Base-by-base conservation (phyloP, 2,113 vertebrate species). In the Trogon melanurus region DNA sequence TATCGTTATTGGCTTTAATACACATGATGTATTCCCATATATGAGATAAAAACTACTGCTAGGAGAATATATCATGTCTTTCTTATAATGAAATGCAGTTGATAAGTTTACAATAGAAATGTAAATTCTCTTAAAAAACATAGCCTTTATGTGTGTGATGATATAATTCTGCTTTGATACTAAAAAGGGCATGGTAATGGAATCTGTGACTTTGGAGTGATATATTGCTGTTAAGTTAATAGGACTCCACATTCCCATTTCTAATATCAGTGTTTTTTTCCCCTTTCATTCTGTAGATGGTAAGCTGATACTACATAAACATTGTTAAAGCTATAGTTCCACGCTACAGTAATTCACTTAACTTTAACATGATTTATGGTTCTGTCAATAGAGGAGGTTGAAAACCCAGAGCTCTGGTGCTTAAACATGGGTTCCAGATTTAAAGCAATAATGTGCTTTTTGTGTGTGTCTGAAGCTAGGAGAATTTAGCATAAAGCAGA, bases 261-360 rank as follows among this genome's bases (percentile, higher is more conserved):
- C 72, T 71, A 97, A 93, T 96, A 96, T 96, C 97, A 87, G 88
- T 70, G 96, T 32, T 88, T 95, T 45, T 72, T 51, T 11, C 61
- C 73, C 65, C 93, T 97, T 95, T 93, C 95, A 97, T 97, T 97
- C 96, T 97, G 88, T 84, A 97, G 97, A 98, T 97, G 98, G 98
- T 97, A 98, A 98, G 98, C 97, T 98, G 98, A 98, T 98, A 98
- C 98, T 97, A 98, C 97, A 98, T 98, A 98, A 98, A 98, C 97
- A 98, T 97, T 98, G 98, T 98, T 98, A 98, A 98, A 98, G 97
- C 97, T 98, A 98, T 97, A 98, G 97, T 97, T 98, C 98, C 96
- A 98, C 98, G 98, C 98, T 98, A 98, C 98, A 98, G 98, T 98
- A 99, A 99, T 99, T 99, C 98, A 99, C 98, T 99, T 99, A 99